A percentile compares a stretch with the other conserved stretches of the same genome.
phyloP scores from a whole-genome alignment of 2,113 vertebrate species.

The Corydoras maculifer region DNA sequence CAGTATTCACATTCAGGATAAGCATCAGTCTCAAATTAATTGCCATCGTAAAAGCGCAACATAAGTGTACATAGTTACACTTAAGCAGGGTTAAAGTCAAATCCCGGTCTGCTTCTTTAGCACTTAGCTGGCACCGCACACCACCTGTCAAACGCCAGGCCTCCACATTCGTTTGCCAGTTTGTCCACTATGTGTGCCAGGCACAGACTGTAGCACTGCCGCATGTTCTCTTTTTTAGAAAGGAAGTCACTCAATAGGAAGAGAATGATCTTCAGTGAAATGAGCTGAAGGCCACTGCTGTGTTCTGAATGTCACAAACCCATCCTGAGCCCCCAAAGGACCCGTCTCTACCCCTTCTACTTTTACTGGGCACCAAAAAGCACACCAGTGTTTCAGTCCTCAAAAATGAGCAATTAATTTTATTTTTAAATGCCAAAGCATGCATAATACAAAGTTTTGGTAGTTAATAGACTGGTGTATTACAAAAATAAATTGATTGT shows the following conservation, averaged over 20 bases:
- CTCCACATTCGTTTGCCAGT: conserved; percentile 11
- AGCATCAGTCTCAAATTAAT: conserved; percentile 14
- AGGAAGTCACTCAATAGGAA: not conserved
- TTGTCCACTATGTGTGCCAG: conserved; percentile 2
- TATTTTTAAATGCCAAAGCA: conserved; percentile 21
- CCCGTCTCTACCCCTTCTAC: conserved; percentile 5
- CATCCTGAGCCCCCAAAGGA: conserved; percentile 14
- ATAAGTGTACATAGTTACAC: conserved; percentile 36
- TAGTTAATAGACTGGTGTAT: too few relatives aligned
- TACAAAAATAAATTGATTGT: too few relatives aligned
- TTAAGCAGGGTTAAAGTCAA: conserved; percentile 37
- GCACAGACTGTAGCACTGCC: not conserved
- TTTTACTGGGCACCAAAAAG: not conserved
- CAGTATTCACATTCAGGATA: conserved; percentile 24
- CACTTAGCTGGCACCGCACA: conserved; percentile 20
- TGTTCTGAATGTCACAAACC: conserved; percentile 29
- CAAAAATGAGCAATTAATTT: not conserved
- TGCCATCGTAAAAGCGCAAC: conserved; percentile 20
- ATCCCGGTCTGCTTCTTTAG: conserved; percentile 30
- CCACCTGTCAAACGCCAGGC: conserved; percentile 13
- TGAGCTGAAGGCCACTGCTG: conserved; percentile 19
- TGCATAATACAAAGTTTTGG: too few relatives aligned
- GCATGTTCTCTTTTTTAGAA: conserved; percentile 4
- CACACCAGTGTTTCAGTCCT: conserved; percentile 4
- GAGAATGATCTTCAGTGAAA: not conserved